Evolutionary conservation across 2,888 invertebrate species (phyloP), one percentile per base, ranked within the genome.

Genomic region (Drosophila ustulata): DNA sequence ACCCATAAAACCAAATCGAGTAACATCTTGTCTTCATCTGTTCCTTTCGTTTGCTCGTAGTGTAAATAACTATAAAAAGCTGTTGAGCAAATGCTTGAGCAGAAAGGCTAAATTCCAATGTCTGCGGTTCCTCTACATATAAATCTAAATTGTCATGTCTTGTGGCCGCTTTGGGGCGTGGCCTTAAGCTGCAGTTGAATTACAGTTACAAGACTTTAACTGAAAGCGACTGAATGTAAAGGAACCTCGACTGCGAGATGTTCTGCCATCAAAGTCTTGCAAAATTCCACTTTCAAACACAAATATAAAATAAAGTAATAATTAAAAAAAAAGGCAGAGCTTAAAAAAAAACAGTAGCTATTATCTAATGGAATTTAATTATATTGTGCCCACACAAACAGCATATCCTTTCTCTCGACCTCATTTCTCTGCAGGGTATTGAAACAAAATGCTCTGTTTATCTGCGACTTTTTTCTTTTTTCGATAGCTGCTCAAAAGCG

Each of bases 141-240:
- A 76, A 56, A 75, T 61, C 46, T 13, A 63, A 52, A 75, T 66
- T 76, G 62, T 62, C 65, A 68, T 76, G 71, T 66, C 65, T 47
- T 71, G 45, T 49, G 59, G 23, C 3, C 8, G 32, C 50, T 51
- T 46, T 8, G 23, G 51, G 51, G 62, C 63, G 65, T 70, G 63
- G 47, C 41, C 26, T 26, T 49, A 49, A 13, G 30, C 53, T 64
- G 76, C 76, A 80, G 61, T 66, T 72, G 68, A 74, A 69, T 65
- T 63, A 51, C 64, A 39, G 46, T 58, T 66, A 30, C 66, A 51
- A 46, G 41, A 46, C 51, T 46, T 30, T 52, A 50, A 67, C 56
- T 41, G 28, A 39, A 61, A 65, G 3, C 30, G 7, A 4, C 39
- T 23, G 2, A 23, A 25, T 37, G 9, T 3, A 25, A 43, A 46